Percentiles rank a stretch among this genome's conserved stretches.
Evolutionary conservation across 2,797 vertebrate species (phyloP).

Genomic region (Bovichtus diacanthus): DNA sequence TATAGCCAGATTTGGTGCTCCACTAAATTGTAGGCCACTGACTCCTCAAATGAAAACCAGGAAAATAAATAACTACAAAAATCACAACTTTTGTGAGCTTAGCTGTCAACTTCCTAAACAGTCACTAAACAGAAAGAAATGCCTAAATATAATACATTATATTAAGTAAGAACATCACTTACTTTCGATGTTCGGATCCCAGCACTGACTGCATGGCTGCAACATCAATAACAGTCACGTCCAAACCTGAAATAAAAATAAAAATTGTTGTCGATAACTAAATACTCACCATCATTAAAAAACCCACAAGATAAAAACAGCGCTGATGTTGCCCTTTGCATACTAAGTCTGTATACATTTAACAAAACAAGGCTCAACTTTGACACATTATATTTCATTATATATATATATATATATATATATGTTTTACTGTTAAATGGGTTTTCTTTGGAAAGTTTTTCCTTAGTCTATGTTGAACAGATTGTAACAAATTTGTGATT

Average conservation of each 20-base stretch:
- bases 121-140: not conserved
- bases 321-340: not conserved
- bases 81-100: not conserved
- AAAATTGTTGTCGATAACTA: not conserved
- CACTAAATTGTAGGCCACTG: not conserved
- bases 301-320: not conserved
- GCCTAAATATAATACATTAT: not conserved
- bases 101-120: not conserved
- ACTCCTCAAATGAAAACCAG: not conserved
- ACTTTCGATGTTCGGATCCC: slow-evolving; percentile 52
- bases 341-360: not conserved
- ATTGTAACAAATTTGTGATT: no score
- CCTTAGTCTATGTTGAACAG: no score
- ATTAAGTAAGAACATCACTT: slow-evolving; percentile 35
- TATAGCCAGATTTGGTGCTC: not conserved
- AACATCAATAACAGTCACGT: not conserved
- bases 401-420: accelerated
- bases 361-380: not conserved
- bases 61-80: not conserved
- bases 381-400: not conserved
- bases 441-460: not conserved
- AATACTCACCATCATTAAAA: not conserved
- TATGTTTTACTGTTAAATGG: not conserved
- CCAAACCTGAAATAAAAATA: slow-evolving; percentile 25
- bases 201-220: slow-evolving; percentile 53